Conservation (phyloP, 2,888 invertebrate genomes). For the Trissoscelio sp. region DNA sequence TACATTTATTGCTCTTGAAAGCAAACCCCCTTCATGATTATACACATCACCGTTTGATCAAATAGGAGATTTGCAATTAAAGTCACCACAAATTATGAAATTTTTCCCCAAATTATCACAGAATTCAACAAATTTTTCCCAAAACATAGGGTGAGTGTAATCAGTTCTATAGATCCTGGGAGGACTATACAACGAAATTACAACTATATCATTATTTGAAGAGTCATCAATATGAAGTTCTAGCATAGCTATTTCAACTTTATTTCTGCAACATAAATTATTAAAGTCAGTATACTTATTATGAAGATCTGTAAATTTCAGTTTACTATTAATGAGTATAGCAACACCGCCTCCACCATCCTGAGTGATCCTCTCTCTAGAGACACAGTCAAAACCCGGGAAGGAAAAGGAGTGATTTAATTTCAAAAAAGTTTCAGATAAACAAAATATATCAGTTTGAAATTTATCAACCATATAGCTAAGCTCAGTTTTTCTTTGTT, state of each 20-base stretch:
- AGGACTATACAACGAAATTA: not conserved
- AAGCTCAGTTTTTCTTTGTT: slow-evolving; percentile 9
- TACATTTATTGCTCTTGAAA: not conserved
- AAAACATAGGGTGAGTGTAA: not conserved
- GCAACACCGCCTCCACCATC: slow-evolving; percentile 16
- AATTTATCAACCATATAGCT: not conserved
- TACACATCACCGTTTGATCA: not conserved
- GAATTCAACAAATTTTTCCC: not conserved
- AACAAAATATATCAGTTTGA: slow-evolving; percentile 7
- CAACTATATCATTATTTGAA: too few species aligned
- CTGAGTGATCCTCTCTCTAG: not conserved
- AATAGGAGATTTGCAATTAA: not conserved
- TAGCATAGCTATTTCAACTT: slow-evolving; percentile 29
- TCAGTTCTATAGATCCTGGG: not conserved
- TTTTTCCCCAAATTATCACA: not conserved
- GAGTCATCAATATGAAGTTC: too few species aligned
- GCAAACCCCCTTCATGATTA: not conserved
- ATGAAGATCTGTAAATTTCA: slow-evolving; percentile 19
- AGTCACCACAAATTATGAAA: slow-evolving; percentile 9
- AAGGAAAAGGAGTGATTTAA: slow-evolving; percentile 1
- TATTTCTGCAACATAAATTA: slow-evolving; percentile 1
- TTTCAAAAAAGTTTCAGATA: slow-evolving; percentile 29
- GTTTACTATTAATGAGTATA: slow-evolving; percentile 22
- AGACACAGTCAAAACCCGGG: slow-evolving; percentile 3
- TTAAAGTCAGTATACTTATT: not conserved